These are phyloP conservation scores for Pantherophis alleghaniensis DNA, from an alignment of 2,797 vertebrate species.

Conservation along the genomic window DNA sequence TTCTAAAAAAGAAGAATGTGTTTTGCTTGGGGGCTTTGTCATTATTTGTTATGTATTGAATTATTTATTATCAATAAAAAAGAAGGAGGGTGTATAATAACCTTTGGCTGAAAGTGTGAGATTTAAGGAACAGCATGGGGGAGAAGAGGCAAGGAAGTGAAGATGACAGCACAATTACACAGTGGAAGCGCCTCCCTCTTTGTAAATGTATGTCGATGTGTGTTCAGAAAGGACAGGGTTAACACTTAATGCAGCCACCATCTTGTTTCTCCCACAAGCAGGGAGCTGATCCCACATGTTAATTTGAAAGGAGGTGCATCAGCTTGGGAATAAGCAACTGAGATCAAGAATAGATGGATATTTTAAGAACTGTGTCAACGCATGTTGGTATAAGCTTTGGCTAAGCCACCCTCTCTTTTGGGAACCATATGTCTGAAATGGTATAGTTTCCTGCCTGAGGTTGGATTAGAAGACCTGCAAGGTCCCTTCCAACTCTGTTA, in stretches of 20 bases:
- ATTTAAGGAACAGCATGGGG: background rate
- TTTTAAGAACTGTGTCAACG: background rate
- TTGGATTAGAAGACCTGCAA: no score
- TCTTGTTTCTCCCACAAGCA: background rate
- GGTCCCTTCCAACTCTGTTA: no score
- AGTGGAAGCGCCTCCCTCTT: background rate
- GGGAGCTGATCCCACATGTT: background rate
- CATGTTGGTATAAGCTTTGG: background rate
- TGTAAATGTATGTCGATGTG: background rate
- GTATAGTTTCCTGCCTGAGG: no score
- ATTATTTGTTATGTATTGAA: conserved; percentile 42
- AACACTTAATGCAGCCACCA: background rate
- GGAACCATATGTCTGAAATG: no score
- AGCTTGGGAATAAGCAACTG: background rate
- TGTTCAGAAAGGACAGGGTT: background rate
- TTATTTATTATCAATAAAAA: conserved; percentile 70
- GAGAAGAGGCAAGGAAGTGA: background rate
- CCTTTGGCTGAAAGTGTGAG: fast-evolving
- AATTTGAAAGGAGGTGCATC: background rate
- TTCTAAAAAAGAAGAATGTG: background rate
- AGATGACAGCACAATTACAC: background rate
- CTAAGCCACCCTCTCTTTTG: background rate
- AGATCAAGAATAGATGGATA: background rate
- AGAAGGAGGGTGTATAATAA: background rate
- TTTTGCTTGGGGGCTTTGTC: conserved; percentile 19